A percentile compares a stretch with the other conserved stretches of the same genome.
phyloP scores from a whole-genome alignment of 1,140 invertebrate genomes.

The Pseudomyrmex dendroicus region DNA sequence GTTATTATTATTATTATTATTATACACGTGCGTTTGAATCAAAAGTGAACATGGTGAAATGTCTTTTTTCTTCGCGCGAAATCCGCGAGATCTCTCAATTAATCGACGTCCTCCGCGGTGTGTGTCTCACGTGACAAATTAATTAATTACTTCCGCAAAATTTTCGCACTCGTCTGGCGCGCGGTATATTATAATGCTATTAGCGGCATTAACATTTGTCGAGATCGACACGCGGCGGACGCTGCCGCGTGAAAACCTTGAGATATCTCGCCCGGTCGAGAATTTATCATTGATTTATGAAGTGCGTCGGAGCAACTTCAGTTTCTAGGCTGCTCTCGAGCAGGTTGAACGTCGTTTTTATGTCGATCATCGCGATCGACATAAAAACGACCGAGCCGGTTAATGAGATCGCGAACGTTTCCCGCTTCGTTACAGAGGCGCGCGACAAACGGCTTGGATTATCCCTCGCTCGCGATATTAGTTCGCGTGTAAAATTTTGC shows the following conservation, averaged over 20 bases:
- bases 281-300: conserved; percentile 59
- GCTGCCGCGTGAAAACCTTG: conserved; percentile 21
- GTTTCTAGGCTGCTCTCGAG: conserved; percentile 15
- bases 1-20: too few species aligned
- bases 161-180: not conserved
- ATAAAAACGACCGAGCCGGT: not conserved
- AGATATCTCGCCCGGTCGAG: conserved; percentile 10
- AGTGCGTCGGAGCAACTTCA: conserved; percentile 24
- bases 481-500: conserved; percentile 4
- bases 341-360: conserved; percentile 49
- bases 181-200: conserved; percentile 1
- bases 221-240: conserved; percentile 6
- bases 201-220: conserved; percentile 20
- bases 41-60: too few species aligned
- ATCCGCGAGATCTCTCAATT: not conserved
- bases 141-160: not conserved
- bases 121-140: not conserved
- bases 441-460: not conserved
- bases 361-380: conserved; percentile 17
- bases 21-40: too few species aligned
- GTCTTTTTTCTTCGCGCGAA: too few species aligned
- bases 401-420: conserved; percentile 50
- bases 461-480: not conserved
- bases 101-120: not conserved
- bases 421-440: not conserved